A percentile compares a stretch with the other conserved stretches of the same genome.
These are phyloP conservation scores for Phoxinus dragarum DNA, from an alignment of 2,797 vertebrate species.

Conservation along the genomic window DNA sequence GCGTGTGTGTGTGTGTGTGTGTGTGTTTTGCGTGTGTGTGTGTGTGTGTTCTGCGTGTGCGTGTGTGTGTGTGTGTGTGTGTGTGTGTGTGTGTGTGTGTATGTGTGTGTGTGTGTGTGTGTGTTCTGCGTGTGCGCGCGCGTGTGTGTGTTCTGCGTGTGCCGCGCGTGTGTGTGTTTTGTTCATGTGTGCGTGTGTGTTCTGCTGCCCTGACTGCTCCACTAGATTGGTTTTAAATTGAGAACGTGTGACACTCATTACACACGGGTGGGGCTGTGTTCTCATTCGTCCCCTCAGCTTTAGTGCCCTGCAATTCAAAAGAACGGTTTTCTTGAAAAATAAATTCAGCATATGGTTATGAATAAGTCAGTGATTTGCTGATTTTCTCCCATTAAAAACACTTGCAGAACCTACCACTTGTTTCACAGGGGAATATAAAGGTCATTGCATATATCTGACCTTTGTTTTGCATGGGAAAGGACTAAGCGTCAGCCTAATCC, in stretches of 20 bases:
- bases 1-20: not conserved
- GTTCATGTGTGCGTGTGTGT: constrained; percentile 2
- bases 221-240: constrained; percentile 46
- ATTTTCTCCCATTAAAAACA: constrained; percentile 11
- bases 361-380: constrained; percentile 35
- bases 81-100: not conserved
- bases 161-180: not conserved
- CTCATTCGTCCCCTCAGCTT: constrained; percentile 9
- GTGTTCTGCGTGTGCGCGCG: not conserved
- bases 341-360: constrained; percentile 13
- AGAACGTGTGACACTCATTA: constrained; percentile 35
- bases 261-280: not conserved
- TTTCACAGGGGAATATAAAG: constrained; percentile 1
- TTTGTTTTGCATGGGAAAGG: constrained; percentile 1
- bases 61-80: not conserved
- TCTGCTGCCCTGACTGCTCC: constrained; percentile 33
- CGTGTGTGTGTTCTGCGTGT: constrained; percentile 8
- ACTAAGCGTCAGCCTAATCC: not conserved
- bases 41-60: not conserved
- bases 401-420: not conserved
- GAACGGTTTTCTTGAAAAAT: constrained; percentile 19
- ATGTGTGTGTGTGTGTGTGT: not conserved
- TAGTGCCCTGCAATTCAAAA: constrained; percentile 12
- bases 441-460: constrained; percentile 3
- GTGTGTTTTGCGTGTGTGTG: not conserved